Evolutionary conservation across 2,113 vertebrate genomes (phyloP), one percentile per base, ranked within the genome.

Genomic region (Laterallus jamaicensis): DNA sequence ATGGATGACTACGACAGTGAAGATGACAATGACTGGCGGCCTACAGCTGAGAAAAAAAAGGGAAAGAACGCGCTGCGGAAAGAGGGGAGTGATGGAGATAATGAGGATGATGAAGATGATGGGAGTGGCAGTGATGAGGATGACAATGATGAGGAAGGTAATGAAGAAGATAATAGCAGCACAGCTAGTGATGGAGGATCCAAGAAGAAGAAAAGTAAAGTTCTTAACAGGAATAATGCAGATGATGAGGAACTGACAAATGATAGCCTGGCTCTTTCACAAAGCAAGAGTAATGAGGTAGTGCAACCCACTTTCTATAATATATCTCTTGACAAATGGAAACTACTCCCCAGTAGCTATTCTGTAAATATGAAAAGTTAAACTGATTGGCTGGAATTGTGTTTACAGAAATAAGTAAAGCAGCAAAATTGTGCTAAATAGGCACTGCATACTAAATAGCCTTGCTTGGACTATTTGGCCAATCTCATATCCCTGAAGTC

Each of bases 1-100:
- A 99, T 99, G 98, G 99, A 99, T 86, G 99, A 99, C 97, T 99
- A 99, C 22, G 99, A 99, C 60, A 99, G 99, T 17, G 99, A 99
- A 92, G 99, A 99, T 54, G 99, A 99, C 94, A 99, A 99, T 35
- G 99, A 99, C 94, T 99, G 99, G 99, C 98, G 99, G 37, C 99
- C 99, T 15, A 97, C 98, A 13, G 98, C 98, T 12, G 99, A 96
- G 25, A 99, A 99, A 97, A 99, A 97, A 88, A 99, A 99, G 87
- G 97, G 98, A 59, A 99, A 99, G 94, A 95, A 98, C 0, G 95
- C 97, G 0, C 79, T 98, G 54, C 98, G 98, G 20, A 99, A 98
- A 93, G 99, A 98, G 42, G 98, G 98, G 19, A 98, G 98, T 3
- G 99, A 99, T 66, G 98, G 98, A 32, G 99, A 98, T 90, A 99